phyloP scores from a whole-genome alignment of 2,888 invertebrate genomes.

The Xanthorhoe designata region DNA sequence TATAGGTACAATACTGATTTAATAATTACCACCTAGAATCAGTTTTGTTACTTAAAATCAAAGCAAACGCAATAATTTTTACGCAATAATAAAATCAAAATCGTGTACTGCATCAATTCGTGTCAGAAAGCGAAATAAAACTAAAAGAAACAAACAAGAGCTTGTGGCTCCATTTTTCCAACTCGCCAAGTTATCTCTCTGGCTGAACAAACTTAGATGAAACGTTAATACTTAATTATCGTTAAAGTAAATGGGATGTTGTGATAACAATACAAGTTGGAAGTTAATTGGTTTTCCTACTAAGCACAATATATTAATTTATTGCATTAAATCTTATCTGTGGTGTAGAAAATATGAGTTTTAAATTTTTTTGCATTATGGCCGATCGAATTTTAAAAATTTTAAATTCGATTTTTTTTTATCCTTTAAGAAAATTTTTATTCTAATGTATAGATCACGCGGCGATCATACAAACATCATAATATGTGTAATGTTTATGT shows the following conservation, averaged over 20 bases:
- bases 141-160: neutral
- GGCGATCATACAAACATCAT: too few species aligned
- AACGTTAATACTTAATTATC: slow-evolving; percentile 30
- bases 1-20: neutral
- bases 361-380: too few species aligned
- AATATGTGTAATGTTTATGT: too few species aligned
- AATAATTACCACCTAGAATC: too few species aligned
- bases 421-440: too few species aligned
- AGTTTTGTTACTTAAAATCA: neutral
- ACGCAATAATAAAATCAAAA: slow-evolving; percentile 11
- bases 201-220: slow-evolving; percentile 28
- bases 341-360: too few species aligned
- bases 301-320: neutral
- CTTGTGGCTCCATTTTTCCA: slow-evolving; percentile 16
- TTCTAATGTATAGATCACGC: too few species aligned
- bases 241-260: slow-evolving; percentile 25
- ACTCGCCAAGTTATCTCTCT: slow-evolving; percentile 8
- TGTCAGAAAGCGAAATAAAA: neutral
- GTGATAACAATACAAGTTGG: slow-evolving; percentile 23
- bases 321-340: too few species aligned
- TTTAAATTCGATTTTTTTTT: too few species aligned
- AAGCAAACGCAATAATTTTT: neutral
- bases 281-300: slow-evolving; percentile 9
- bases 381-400: too few species aligned
- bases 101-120: slow-evolving; percentile 9